phyloP scores from a whole-genome alignment of 1,140 invertebrate genomes.

The Cydia splendana region DNA sequence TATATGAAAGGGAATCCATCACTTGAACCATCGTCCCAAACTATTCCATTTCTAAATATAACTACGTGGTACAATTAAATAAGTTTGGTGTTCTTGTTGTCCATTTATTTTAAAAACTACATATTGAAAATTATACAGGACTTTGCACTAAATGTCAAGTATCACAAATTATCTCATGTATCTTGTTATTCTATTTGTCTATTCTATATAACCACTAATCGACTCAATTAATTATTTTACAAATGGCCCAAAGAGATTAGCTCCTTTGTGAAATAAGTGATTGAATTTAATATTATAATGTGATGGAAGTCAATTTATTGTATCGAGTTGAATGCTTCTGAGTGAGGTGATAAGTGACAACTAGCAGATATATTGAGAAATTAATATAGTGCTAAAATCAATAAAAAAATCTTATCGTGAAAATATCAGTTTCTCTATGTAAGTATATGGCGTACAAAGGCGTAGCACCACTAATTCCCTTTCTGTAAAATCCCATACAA shows the following conservation, averaged over 20 bases:
- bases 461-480: background rate
- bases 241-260: slow-evolving; percentile 27
- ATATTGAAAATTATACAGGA: slow-evolving; percentile 71
- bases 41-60: slow-evolving; percentile 49
- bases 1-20: slow-evolving; percentile 37
- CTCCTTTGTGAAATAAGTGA: background rate
- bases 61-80: slow-evolving; percentile 46
- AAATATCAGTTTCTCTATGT: background rate
- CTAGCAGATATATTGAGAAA: background rate
- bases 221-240: slow-evolving; percentile 52
- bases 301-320: slow-evolving; percentile 33
- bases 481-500: too few species aligned
- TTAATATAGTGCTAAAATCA: background rate
- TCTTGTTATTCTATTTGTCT: slow-evolving; percentile 55
- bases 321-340: slow-evolving; percentile 21
- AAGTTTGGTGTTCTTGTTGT: slow-evolving; percentile 74
- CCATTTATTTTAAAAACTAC: slow-evolving; percentile 66
- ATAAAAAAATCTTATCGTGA: background rate
- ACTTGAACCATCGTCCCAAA: slow-evolving; percentile 49
- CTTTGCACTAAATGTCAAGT: slow-evolving; percentile 73
- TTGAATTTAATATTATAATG: slow-evolving; percentile 13
- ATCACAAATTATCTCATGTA: slow-evolving; percentile 67
- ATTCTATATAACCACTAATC: slow-evolving; percentile 59
- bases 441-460: background rate
- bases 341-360: slow-evolving; percentile 2